Conservation (phyloP, 2,888 invertebrate species). For the Chorisops tibialis region DNA sequence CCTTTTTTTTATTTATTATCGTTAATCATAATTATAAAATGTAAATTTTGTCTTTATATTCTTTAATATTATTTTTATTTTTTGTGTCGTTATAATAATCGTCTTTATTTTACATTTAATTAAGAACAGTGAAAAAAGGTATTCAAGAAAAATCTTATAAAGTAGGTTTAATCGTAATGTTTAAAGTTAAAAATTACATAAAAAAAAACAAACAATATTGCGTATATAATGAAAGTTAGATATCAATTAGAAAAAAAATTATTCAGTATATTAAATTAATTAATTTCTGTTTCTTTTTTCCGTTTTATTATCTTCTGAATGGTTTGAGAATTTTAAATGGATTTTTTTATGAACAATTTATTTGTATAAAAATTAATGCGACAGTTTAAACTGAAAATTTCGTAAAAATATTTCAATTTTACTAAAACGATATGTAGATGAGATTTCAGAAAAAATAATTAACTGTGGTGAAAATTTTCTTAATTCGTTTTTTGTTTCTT, state of each 20-base stretch:
- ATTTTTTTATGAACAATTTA: too few relatives aligned
- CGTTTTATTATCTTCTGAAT: not conserved
- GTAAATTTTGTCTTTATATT: not conserved
- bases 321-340: too few relatives aligned
- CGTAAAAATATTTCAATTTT: constrained; percentile 12
- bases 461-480: too few relatives aligned
- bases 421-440: too few relatives aligned
- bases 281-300: constrained; percentile 9
- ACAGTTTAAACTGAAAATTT: not conserved
- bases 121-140: constrained; percentile 12
- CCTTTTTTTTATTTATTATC: too few relatives aligned
- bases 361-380: too few relatives aligned
- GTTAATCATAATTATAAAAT: constrained; percentile 14
- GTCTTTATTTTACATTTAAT: too few relatives aligned
- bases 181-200: constrained; percentile 2
- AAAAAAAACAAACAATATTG: not conserved
- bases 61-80: constrained; percentile 4
- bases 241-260: not conserved
- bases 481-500: too few relatives aligned
- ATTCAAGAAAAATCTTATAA: constrained; percentile 17
- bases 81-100: too few relatives aligned
- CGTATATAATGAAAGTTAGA: constrained; percentile 1
- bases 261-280: not conserved
- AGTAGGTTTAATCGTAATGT: constrained; percentile 24
- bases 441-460: too few relatives aligned